Evolutionary conservation across 92 coral and sea anemone species (phyloP).

Genomic region (Zoanthus solanderi): DNA sequence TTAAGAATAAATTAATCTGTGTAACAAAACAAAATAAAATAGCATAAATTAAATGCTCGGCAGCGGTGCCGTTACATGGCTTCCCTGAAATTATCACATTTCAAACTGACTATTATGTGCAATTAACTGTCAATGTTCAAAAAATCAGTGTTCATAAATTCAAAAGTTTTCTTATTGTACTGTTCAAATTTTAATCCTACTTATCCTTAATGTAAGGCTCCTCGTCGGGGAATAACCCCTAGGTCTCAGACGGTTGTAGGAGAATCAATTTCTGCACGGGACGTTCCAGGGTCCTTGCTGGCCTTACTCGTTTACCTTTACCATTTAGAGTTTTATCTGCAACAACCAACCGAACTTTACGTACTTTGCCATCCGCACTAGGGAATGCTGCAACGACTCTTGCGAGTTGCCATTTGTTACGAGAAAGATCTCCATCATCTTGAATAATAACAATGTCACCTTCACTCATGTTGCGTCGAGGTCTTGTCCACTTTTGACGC

Average conservation of each 20-base stretch:
- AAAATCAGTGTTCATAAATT: constrained; percentile 14
- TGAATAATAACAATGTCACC: constrained; percentile 39
- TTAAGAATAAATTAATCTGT: constrained; percentile 4
- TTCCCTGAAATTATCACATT: constrained; percentile 43
- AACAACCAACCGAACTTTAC: constrained; percentile 26
- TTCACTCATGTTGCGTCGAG: constrained; percentile 11
- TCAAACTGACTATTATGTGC: neutral
- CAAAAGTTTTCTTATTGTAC: neutral
- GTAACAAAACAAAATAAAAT: constrained; percentile 35
- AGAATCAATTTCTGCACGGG: constrained; percentile 60
- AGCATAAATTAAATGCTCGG: constrained; percentile 5
- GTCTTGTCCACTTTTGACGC: constrained; percentile 29
- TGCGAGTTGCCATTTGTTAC: constrained; percentile 62
- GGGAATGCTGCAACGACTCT: constrained; percentile 14
- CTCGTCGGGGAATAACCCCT: constrained; percentile 51
- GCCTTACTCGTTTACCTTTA: constrained; percentile 28
- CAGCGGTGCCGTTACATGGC: constrained; percentile 21
- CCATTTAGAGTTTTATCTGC: constrained; percentile 29
- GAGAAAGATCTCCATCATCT: constrained; percentile 36
- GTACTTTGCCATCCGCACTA: constrained; percentile 43
- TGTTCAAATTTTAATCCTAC: too few relatives aligned
- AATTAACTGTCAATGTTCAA: constrained; percentile 7
- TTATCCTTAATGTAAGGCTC: constrained; percentile 28
- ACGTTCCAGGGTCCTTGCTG: constrained; percentile 40
- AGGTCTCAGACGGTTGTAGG: constrained; percentile 28